These are phyloP conservation scores for Drosophila miranda DNA, from an alignment of 1,140 invertebrate species.

Conservation along the genomic window DNA sequence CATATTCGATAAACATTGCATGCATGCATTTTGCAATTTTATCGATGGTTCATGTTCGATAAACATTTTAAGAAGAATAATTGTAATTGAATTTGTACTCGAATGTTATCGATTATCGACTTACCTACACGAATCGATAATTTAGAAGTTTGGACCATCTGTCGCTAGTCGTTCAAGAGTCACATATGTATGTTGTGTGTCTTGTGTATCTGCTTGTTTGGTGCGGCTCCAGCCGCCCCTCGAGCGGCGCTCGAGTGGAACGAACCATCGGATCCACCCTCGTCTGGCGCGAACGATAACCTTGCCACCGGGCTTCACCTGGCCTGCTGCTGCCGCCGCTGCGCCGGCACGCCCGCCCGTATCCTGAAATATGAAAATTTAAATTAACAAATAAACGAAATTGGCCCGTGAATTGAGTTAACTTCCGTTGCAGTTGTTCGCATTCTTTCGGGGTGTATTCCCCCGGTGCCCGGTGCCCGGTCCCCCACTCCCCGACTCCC, in stretches of 20 bases:
- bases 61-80: background rate
- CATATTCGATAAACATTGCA: background rate
- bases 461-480: background rate
- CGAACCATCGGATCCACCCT: constrained; percentile 20
- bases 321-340: background rate
- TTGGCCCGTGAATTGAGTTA: constrained; percentile 29
- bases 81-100: too few species aligned
- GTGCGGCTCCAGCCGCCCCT: constrained; percentile 11
- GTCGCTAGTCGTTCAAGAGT: constrained; percentile 10
- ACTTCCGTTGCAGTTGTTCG: constrained; percentile 53
- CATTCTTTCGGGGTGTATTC: constrained; percentile 27
- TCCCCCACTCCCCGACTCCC: background rate
- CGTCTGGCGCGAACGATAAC: constrained; percentile 14
- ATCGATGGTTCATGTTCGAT: too few species aligned
- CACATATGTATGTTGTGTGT: too few species aligned
- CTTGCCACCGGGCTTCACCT: constrained; percentile 7
- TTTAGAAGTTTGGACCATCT: constrained; percentile 17
- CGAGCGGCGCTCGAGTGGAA: constrained; percentile 27
- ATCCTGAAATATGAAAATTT: constrained; percentile 49
- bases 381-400: constrained; percentile 59
- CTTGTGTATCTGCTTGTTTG: too few species aligned
- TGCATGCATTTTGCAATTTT: too few species aligned
- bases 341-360: background rate
- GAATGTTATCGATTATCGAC: background rate
- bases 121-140: background rate